These are phyloP conservation scores for Acanthiza pusilla DNA, from an alignment of 2,797 vertebrate genomes.

Conservation along the genomic window DNA sequence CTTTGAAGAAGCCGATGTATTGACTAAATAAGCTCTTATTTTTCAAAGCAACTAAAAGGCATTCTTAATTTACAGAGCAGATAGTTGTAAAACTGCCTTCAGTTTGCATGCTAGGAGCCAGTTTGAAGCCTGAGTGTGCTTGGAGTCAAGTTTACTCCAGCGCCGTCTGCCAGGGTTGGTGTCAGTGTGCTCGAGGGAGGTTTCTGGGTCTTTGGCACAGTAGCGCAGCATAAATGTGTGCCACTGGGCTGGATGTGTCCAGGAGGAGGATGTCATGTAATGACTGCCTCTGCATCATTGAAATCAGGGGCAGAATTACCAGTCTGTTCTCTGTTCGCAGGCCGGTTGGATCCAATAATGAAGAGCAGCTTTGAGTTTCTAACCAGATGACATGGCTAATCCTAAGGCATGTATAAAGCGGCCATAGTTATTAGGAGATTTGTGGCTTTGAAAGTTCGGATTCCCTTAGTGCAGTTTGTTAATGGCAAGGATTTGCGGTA, in stretches of 20 bases:
- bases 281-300: not conserved
- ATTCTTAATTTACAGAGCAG: constrained; percentile 44
- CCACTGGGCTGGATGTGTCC: not conserved
- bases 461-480: constrained; percentile 31
- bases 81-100: constrained; percentile 31
- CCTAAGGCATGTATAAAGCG: constrained; percentile 26
- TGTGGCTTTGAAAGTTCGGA: constrained; percentile 13
- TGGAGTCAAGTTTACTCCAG: not conserved
- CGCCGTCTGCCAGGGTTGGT: not conserved
- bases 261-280: not conserved
- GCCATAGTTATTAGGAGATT: constrained; percentile 45
- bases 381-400: constrained; percentile 35
- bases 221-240: not conserved
- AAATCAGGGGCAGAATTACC: not conserved
- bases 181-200: not conserved
- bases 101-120: constrained; percentile 5
- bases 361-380: constrained; percentile 24
- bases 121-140: not conserved
- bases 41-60: constrained; percentile 51
- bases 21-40: constrained; percentile 45
- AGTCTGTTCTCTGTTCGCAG: not conserved
- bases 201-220: constrained; percentile 11
- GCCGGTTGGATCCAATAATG: constrained; percentile 27
- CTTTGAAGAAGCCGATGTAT: constrained; percentile 42
- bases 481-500: constrained; percentile 32